Conservation (phyloP, 2,888 invertebrate species). For the Sycophila texana region DNA sequence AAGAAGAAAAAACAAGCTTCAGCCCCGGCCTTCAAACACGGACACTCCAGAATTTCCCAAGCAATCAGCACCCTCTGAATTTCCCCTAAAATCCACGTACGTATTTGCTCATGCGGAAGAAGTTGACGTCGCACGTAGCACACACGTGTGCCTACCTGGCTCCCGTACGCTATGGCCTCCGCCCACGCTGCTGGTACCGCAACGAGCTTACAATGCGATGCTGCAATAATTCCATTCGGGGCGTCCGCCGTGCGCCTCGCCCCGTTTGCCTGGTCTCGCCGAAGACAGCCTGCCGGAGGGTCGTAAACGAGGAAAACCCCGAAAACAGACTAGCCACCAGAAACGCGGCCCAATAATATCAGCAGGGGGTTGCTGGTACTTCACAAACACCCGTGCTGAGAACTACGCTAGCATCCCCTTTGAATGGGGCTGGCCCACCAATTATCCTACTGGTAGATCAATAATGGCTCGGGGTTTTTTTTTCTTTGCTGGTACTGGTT, state of each 20-base stretch:
- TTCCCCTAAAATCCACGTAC: background rate
- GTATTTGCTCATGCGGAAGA: background rate
- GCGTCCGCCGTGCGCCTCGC: background rate
- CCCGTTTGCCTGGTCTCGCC: background rate
- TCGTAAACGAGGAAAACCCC: background rate
- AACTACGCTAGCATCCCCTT: too few species aligned
- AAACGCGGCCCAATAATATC: constrained; percentile 11
- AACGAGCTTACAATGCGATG: constrained; percentile 2
- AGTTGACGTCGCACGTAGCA: too few species aligned
- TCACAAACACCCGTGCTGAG: too few species aligned
- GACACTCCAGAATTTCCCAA: background rate
- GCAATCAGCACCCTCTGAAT: background rate
- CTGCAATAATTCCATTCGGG: constrained; percentile 38
- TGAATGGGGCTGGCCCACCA: background rate
- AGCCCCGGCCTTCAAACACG: too few species aligned
- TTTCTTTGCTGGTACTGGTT: constrained; percentile 2
- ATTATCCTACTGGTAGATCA: constrained; percentile 43
- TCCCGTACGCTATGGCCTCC: background rate
- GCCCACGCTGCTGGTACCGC: constrained; percentile 25
- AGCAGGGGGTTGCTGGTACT: constrained; percentile 8
- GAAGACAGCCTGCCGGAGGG: background rate
- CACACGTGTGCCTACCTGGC: background rate
- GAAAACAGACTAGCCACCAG: constrained; percentile 46
- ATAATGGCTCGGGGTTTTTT: constrained; percentile 34
- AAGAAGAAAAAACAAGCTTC: background rate